Evolutionary conservation across 2,113 vertebrate genomes (phyloP).

Genomic region (Brachionichthys hirsutus): DNA sequence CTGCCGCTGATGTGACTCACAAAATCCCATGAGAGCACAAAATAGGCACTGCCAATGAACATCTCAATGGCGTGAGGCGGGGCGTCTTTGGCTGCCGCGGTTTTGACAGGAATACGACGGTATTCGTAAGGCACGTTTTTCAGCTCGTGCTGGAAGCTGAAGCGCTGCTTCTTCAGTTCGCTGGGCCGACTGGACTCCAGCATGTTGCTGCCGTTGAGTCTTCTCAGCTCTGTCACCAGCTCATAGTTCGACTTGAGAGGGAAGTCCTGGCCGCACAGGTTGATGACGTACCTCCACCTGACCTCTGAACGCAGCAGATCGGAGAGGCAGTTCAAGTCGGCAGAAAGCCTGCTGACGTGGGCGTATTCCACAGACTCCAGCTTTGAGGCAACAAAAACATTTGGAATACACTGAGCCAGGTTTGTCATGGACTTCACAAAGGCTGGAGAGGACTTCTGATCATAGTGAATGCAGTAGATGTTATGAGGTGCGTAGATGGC

Average conservation of each 20-base stretch:
- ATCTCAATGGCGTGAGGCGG: constrained; percentile 85
- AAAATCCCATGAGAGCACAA: constrained; percentile 85
- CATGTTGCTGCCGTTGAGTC: constrained; percentile 86
- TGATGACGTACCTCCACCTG: constrained; percentile 90
- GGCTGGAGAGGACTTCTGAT: constrained; percentile 80
- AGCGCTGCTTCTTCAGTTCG: constrained; percentile 83
- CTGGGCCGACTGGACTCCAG: constrained; percentile 86
- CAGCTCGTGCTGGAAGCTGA: constrained; percentile 83
- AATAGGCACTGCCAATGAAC: constrained; percentile 93
- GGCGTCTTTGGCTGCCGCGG: constrained; percentile 72
- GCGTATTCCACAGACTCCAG: constrained; percentile 89
- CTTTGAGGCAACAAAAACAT: constrained; percentile 88
- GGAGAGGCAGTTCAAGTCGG: constrained; percentile 90
- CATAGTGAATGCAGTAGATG: constrained; percentile 93
- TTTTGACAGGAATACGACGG: constrained; percentile 80
- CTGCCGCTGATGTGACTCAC: constrained; percentile 76
- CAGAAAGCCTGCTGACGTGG: constrained; percentile 87
- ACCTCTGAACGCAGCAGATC: constrained; percentile 83
- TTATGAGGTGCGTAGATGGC: constrained; percentile 85
- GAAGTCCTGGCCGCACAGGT: constrained; percentile 94
- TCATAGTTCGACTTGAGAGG: constrained; percentile 88
- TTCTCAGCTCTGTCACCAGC: constrained; percentile 83
- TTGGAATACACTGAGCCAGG: constrained; percentile 84
- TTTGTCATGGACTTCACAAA: constrained; percentile 86
- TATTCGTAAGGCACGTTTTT: constrained; percentile 81